These are phyloP conservation scores for Mustela lutreola DNA, from an alignment of 2,113 vertebrate species.

Conservation along the genomic window DNA sequence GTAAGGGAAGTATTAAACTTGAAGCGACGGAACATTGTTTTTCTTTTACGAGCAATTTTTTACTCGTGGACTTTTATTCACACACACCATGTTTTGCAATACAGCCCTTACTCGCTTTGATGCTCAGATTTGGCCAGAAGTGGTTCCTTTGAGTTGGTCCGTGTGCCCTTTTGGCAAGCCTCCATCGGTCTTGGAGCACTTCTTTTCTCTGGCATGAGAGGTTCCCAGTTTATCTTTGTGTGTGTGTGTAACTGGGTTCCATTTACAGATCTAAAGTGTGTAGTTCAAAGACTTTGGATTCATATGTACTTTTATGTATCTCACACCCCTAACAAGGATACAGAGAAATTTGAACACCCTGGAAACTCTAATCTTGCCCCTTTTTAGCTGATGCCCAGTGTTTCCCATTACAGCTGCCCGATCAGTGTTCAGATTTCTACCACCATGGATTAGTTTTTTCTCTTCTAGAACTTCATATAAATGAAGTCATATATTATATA, in stretches of 20 bases:
- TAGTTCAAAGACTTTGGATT: background rate
- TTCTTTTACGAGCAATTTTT: background rate
- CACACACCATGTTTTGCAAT: background rate
- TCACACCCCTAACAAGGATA: background rate
- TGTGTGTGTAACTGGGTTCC: background rate
- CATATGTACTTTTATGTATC: background rate
- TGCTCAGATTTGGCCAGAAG: background rate
- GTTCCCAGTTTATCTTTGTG: background rate
- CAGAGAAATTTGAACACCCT: background rate
- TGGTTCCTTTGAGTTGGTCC: background rate
- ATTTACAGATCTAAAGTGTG: slow-evolving; percentile 1
- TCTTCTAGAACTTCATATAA: background rate
- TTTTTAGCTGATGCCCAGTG: background rate
- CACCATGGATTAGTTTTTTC: background rate
- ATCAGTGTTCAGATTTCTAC: background rate
- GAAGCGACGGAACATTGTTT: background rate
- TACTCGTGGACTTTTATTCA: background rate
- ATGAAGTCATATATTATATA: background rate
- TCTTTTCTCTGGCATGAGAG: background rate
- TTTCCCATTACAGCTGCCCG: background rate
- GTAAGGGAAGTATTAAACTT: background rate
- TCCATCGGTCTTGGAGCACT: background rate
- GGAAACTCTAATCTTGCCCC: background rate
- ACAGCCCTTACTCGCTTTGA: background rate
- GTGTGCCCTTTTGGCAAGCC: background rate